phyloP scores from a whole-genome alignment of 2,888 invertebrate genomes.

The Oscheius sp. region DNA sequence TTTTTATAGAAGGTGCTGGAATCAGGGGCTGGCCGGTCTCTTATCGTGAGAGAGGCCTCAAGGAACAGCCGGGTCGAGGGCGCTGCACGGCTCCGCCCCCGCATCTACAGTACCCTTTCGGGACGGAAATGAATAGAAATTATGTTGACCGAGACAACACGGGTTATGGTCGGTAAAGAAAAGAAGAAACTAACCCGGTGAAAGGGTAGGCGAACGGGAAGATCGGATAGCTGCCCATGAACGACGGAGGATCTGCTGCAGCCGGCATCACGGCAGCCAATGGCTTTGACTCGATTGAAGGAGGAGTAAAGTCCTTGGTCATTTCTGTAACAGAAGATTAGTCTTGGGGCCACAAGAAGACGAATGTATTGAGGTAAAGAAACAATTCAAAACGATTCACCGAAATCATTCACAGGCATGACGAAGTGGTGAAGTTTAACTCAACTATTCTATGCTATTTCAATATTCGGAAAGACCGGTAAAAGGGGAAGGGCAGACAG shows the following conservation, averaged over 20 bases:
- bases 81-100: constrained; percentile 11
- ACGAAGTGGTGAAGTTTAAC: no score
- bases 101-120: constrained; percentile 3
- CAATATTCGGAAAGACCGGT: no score
- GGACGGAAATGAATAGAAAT: no score
- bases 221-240: background rate
- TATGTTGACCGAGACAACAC: no score
- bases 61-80: constrained; percentile 13
- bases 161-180: no score
- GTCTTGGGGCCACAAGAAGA: no score
- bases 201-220: background rate
- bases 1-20: background rate
- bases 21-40: no score
- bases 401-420: no score
- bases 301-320: constrained; percentile 22
- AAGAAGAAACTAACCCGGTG: constrained; percentile 4
- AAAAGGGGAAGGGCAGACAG: no score
- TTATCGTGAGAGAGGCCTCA: background rate
- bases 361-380: no score
- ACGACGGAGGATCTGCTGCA: background rate
- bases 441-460: no score
- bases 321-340: constrained; percentile 1
- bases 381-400: no score
- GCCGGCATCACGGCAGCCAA: constrained; percentile 1
- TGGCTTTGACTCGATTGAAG: constrained; percentile 10